These are phyloP conservation scores for Piaya cayana DNA, from an alignment of 2,113 vertebrate genomes.

Conservation along the genomic window DNA sequence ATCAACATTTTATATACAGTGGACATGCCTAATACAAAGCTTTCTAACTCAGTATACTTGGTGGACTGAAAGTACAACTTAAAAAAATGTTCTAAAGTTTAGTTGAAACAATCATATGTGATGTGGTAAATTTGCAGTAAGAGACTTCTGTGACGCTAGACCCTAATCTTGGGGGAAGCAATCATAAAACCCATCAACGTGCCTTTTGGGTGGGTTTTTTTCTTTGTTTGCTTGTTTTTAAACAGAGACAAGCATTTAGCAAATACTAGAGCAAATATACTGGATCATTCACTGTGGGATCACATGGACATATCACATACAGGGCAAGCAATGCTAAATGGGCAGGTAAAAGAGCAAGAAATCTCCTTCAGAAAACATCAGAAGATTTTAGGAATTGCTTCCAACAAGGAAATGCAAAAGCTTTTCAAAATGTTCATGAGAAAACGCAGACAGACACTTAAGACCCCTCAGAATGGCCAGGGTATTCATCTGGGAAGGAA, in stretches of 20 bases:
- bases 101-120: neutral
- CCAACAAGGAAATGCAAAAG: neutral
- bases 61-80: too few relatives aligned
- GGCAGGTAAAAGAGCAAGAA: neutral
- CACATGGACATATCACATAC: neutral
- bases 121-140: neutral
- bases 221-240: neutral
- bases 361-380: neutral
- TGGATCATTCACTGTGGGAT: neutral
- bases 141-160: neutral
- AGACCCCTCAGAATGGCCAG: neutral
- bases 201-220: accelerated
- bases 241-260: neutral
- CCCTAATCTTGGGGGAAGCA: neutral
- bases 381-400: neutral
- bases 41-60: too few relatives aligned
- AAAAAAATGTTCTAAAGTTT: neutral
- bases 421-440: neutral
- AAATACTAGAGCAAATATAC: neutral
- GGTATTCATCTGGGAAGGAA: neutral
- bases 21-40: neutral
- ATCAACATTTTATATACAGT: neutral
- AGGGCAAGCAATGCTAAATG: neutral
- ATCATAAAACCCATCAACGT: neutral
- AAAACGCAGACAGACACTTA: neutral